Base-by-base conservation (phyloP, 2,113 vertebrate genomes). In the Oenanthe oenanthe region DNA sequence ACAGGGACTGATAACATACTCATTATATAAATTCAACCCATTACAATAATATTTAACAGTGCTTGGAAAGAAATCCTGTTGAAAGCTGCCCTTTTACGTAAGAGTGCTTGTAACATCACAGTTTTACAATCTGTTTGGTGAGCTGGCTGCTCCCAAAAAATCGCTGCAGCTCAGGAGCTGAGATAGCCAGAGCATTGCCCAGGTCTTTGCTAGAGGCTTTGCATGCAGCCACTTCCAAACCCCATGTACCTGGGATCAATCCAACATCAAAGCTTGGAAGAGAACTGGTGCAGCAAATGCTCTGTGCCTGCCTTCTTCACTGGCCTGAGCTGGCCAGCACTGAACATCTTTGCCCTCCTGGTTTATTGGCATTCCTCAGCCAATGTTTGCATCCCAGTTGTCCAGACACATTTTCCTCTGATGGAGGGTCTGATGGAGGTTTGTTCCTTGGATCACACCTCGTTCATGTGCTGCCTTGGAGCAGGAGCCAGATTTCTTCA, bases 41-140 rank as follows among this genome's bases (percentile, higher is more conserved):
- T 70, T 83, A 54, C 63, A 80, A 83, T 63, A 95, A 88, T 66
- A 94, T 88, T 92, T 95, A 68, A 38, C 56, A 77, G 40, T 6
- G 57, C 40, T 78, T 85, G 85, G 58, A 94, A 97, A 90, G 88
- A 43, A 56, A 85, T 71, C 56, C 85, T 74, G 60, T 70, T 83
- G 47, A 80, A 97, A 92, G 63, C 31, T 28, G 61, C 29, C 67
- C 60, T 88, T 88, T 76, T 58, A 75, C 66, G 58, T 48, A 87
- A 85, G 25, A 0, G 4, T 43, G 62, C 31, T 73, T 85, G 42
- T 61, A 90, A 78, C 43, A 95, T n/a, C 50, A 65, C 53, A 78
- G 67, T 82, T 94, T 47, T 36, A 65, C 53, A 88, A 94, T 14
- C 34, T 54, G 42, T 19, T 40, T 7, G 18, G 38, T 58, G 62